A percentile compares a stretch with the other conserved stretches of the same genome.
Conservation (phyloP, 2,888 invertebrate species). For the Polia nebulosa region DNA sequence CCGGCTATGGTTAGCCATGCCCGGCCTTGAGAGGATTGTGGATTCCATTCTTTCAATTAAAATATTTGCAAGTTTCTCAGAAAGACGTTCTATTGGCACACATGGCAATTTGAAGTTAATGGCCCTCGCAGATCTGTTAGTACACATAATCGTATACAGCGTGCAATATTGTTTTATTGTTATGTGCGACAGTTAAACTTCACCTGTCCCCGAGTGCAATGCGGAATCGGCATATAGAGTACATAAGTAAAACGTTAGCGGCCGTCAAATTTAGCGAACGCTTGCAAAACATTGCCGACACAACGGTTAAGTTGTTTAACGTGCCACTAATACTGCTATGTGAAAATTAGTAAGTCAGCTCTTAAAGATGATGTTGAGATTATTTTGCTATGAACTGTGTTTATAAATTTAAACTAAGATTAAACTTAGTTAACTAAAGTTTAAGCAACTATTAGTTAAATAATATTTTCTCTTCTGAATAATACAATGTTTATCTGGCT, state of each 20-base stretch:
- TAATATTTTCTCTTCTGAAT: background rate
- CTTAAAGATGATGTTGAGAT: constrained; percentile 39
- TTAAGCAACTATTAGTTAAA: background rate
- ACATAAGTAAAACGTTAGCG: constrained; percentile 80
- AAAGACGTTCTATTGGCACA: constrained; percentile 56
- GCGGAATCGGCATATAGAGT: constrained; percentile 76
- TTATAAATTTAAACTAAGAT: constrained; percentile 30
- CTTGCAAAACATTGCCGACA: constrained; percentile 77
- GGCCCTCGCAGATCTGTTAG: constrained; percentile 42
- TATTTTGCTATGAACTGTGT: constrained; percentile 43
- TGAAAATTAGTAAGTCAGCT: constrained; percentile 72
- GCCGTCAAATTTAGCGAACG: constrained; percentile 80
- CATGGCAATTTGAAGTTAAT: constrained; percentile 51
- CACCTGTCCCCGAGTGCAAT: constrained; percentile 59
- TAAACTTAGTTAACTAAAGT: background rate
- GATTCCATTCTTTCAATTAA: constrained; percentile 58
- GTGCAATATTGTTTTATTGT: constrained; percentile 55
- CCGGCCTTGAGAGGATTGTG: constrained; percentile 61
- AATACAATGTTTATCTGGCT: background rate
- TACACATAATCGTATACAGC: constrained; percentile 40
- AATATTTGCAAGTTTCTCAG: constrained; percentile 48
- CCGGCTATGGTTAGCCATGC: constrained; percentile 54
- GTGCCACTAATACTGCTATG: constrained; percentile 79
- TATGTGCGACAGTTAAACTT: constrained; percentile 40
- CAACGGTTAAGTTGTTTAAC: constrained; percentile 82